Percentiles rank a stretch among this genome's conserved stretches.
These are phyloP conservation scores for Neoaliturus tenellus DNA, from an alignment of 2,888 invertebrate species.

Conservation along the genomic window DNA sequence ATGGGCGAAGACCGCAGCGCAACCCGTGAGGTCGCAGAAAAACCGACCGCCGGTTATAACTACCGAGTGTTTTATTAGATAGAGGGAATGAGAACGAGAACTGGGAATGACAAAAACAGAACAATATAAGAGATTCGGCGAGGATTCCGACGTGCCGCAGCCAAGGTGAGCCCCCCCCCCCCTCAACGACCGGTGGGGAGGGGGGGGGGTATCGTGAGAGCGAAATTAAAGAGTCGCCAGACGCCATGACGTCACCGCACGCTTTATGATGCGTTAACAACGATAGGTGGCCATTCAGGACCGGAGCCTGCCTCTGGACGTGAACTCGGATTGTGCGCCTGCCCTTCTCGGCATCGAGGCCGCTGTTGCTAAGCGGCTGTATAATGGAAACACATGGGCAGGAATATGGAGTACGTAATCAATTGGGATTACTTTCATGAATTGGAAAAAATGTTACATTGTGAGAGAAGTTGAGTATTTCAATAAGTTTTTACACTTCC, in stretches of 20 bases:
- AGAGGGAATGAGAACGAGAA: conserved; percentile 39
- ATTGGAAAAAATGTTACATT: too few relatives aligned
- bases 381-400: too few relatives aligned
- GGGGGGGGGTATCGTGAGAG: conserved; percentile 26
- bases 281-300: not conserved
- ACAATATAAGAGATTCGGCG: conserved; percentile 50
- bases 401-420: too few relatives aligned
- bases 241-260: conserved; percentile 36
- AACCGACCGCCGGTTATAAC: conserved; percentile 14
- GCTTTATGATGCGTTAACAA: conserved; percentile 4
- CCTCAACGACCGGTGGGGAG: not conserved
- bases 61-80: conserved; percentile 45
- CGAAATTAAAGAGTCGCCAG: too few relatives aligned
- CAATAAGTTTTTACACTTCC: too few relatives aligned
- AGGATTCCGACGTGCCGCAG: conserved; percentile 34
- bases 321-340: not conserved
- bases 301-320: too few relatives aligned
- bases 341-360: not conserved
- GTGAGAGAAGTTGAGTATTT: too few relatives aligned
- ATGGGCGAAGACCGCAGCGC: not conserved
- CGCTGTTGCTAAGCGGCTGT: not conserved
- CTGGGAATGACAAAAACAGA: conserved; percentile 45
- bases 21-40: not conserved
- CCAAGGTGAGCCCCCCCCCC: conserved; percentile 32
- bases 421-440: too few relatives aligned